Conservation (phyloP, 2,888 invertebrate genomes). For the Euplagia quadripunctaria region DNA sequence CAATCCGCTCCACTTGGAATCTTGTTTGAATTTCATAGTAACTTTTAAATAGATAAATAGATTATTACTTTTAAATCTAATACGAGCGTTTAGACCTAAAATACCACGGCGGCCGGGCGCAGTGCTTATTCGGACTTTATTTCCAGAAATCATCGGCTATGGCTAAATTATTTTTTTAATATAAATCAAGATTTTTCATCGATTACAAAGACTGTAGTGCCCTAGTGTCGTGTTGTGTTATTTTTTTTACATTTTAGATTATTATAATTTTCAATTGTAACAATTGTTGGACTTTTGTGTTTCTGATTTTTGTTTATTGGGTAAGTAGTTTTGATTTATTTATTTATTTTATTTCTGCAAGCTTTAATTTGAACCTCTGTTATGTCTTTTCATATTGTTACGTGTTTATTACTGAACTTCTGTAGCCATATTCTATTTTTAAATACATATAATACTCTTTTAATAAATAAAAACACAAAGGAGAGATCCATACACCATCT, state of each 20-base stretch:
- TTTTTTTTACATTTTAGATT: slow-evolving; percentile 67
- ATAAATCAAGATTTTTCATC: slow-evolving; percentile 72
- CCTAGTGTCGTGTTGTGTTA: slow-evolving; percentile 83
- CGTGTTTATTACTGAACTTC: not conserved
- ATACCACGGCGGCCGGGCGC: slow-evolving; percentile 64
- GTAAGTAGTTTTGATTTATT: slow-evolving; percentile 70
- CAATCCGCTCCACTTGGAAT: slow-evolving; percentile 67
- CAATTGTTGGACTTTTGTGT: slow-evolving; percentile 77
- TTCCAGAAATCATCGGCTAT: slow-evolving; percentile 75
- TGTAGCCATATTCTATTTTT: slow-evolving; percentile 12
- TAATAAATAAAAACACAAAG: slow-evolving; percentile 45
- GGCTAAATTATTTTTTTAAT: slow-evolving; percentile 66
- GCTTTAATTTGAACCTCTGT: slow-evolving; percentile 29
- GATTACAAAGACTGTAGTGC: slow-evolving; percentile 77
- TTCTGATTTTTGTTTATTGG: slow-evolving; percentile 71
- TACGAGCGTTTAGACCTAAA: slow-evolving; percentile 74
- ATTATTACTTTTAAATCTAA: slow-evolving; percentile 54
- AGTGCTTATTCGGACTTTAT: slow-evolving; percentile 64
- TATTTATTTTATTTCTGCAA: slow-evolving; percentile 39
- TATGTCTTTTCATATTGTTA: slow-evolving; percentile 21
- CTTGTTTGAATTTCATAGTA: slow-evolving; percentile 70
- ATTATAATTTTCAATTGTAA: slow-evolving; percentile 48
- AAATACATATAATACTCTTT: slow-evolving; percentile 12
- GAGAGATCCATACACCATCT: slow-evolving; percentile 22
- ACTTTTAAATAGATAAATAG: slow-evolving; percentile 55